Percentiles rank a stretch among this genome's conserved stretches.
Evolutionary conservation across 1,140 invertebrate genomes (phyloP).

Genomic region (Tetraneura akinire): DNA sequence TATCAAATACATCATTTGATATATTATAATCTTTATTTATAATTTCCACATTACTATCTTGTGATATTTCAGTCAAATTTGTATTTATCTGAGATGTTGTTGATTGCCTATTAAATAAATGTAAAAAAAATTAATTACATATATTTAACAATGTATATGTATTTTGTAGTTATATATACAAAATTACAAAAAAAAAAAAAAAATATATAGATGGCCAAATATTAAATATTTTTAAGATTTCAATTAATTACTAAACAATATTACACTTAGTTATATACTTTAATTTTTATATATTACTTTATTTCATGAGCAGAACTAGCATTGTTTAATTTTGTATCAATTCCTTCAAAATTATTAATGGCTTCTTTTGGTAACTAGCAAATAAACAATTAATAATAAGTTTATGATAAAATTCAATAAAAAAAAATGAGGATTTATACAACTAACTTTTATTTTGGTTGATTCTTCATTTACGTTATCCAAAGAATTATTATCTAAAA

Average conservation of each 20-base stretch:
- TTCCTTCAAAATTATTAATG: conserved; percentile 17
- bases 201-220: too few species aligned
- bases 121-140: background rate
- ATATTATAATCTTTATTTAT: conserved; percentile 1
- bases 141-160: background rate
- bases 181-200: too few species aligned
- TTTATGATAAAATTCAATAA: background rate
- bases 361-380: conserved; percentile 35
- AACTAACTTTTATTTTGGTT: background rate
- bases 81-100: background rate
- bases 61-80: background rate
- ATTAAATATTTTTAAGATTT: too few species aligned
- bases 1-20: background rate
- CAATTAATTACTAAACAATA: background rate
- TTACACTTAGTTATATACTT: background rate
- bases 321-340: background rate
- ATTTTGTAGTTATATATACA: background rate
- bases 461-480: conserved; percentile 12
- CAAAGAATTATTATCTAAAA: background rate
- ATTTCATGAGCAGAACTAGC: background rate
- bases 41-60: background rate
- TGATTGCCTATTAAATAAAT: background rate
- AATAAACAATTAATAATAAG: background rate
- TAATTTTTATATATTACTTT: background rate
- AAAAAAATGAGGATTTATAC: background rate